phyloP scores from a whole-genome alignment of 2,797 vertebrate species.

The Enteromius argenteus region DNA sequence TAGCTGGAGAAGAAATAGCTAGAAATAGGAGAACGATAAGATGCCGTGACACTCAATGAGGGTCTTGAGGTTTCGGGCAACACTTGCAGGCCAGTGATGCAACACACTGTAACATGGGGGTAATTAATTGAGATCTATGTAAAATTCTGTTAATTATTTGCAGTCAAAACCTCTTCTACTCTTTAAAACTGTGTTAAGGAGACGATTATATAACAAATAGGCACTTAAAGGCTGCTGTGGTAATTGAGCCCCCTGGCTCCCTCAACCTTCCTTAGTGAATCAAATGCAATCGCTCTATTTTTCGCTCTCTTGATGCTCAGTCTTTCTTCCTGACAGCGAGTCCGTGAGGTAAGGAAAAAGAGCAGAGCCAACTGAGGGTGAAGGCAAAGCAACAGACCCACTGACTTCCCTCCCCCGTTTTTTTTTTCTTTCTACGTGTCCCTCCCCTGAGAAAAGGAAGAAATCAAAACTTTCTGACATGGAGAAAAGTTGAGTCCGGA shows the following conservation, averaged over 20 bases:
- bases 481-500: conserved; percentile 49
- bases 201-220: conserved; percentile 71
- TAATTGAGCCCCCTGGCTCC: conserved; percentile 62
- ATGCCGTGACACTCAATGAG: conserved; percentile 16
- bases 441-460: conserved; percentile 51
- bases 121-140: conserved; percentile 72
- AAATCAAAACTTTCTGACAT: conserved; percentile 61
- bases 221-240: conserved; percentile 62
- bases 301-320: conserved; percentile 26
- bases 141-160: conserved; percentile 71
- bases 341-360: conserved; percentile 51
- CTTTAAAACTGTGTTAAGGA: conserved; percentile 66
- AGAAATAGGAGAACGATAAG: neutral
- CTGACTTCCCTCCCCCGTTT: conserved; percentile 20
- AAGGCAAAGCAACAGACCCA: conserved; percentile 29
- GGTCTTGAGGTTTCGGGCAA: conserved; percentile 40
- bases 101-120: conserved; percentile 69
- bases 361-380: conserved; percentile 41
- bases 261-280: conserved; percentile 37
- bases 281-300: conserved; percentile 38
- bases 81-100: conserved; percentile 67
- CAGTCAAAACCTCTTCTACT: conserved; percentile 60
- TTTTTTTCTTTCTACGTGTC: conserved; percentile 2
- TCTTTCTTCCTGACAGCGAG: conserved; percentile 44
- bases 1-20: neutral